Evolutionary conservation across 2,113 vertebrate species (phyloP).

Genomic region (Cisticola juncidis): DNA sequence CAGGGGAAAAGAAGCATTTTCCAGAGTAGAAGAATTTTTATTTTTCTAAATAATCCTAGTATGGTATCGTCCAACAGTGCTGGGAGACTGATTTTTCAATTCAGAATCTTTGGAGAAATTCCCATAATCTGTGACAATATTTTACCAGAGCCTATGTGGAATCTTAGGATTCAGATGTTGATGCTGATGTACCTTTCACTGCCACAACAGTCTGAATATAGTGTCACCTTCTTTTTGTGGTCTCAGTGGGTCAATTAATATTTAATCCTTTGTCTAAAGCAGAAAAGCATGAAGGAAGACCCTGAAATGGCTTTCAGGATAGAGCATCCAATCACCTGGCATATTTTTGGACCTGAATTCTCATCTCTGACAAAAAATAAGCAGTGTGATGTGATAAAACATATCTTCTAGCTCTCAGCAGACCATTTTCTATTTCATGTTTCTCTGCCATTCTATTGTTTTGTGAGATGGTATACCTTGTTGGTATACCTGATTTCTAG

Average conservation of each 20-base stretch:
- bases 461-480: background rate
- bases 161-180: background rate
- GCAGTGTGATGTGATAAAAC: background rate
- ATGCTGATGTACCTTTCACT: background rate
- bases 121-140: background rate
- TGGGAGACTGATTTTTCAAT: background rate
- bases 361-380: background rate
- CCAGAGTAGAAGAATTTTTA: background rate
- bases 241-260: background rate
- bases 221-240: background rate
- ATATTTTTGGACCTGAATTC: background rate
- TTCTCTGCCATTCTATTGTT: background rate
- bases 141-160: background rate
- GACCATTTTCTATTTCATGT: background rate
- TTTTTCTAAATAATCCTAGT: background rate
- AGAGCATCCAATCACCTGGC: background rate
- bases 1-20: accelerated
- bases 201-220: background rate
- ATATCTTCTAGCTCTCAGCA: background rate
- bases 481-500: background rate
- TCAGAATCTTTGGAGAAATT: background rate
- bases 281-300: background rate
- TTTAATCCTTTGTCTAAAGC: background rate
- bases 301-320: background rate
- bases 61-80: background rate